Evolutionary conservation across 1,140 invertebrate species (phyloP).

Genomic region (Mactra quadrangularis): DNA sequence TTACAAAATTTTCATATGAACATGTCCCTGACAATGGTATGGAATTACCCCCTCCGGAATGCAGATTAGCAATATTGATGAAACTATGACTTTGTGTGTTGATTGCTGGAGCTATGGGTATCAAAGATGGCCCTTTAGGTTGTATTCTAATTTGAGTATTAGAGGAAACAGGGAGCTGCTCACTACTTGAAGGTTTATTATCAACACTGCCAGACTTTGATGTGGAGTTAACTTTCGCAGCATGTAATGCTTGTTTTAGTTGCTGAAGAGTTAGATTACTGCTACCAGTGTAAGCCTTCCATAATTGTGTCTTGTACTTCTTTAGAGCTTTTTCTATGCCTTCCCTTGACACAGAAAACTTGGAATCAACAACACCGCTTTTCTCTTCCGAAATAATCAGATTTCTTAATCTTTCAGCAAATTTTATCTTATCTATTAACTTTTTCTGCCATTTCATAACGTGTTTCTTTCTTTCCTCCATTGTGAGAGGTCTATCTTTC

Average conservation of each 20-base stretch:
- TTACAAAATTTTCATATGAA: constrained; percentile 1
- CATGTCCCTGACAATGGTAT: background rate
- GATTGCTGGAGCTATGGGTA: background rate
- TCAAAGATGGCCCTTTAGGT: background rate
- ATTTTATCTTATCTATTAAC: constrained; percentile 57
- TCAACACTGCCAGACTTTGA: background rate
- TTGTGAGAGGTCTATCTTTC: constrained; percentile 4
- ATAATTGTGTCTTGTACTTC: constrained; percentile 59
- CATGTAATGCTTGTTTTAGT: constrained; percentile 41
- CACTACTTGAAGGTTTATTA: background rate
- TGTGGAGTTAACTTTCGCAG: constrained; percentile 10
- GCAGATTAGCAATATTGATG: constrained; percentile 12
- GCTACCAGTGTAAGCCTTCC: constrained; percentile 53
- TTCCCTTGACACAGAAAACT: constrained; percentile 51
- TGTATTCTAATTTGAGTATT: constrained; percentile 8
- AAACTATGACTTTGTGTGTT: background rate
- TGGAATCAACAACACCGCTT: constrained; percentile 18
- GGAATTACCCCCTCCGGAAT: background rate
- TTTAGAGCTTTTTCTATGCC: constrained; percentile 59
- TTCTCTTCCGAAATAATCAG: constrained; percentile 41
- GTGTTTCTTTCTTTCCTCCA: constrained; percentile 47
- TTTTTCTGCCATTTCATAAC: constrained; percentile 48
- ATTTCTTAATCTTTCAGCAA: constrained; percentile 57
- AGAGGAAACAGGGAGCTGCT: background rate
- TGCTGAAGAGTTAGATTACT: constrained; percentile 43